Evolutionary conservation across 2,888 invertebrate genomes (phyloP), one percentile per base, ranked within the genome.

Genomic region (Eupithecia vulgata): DNA sequence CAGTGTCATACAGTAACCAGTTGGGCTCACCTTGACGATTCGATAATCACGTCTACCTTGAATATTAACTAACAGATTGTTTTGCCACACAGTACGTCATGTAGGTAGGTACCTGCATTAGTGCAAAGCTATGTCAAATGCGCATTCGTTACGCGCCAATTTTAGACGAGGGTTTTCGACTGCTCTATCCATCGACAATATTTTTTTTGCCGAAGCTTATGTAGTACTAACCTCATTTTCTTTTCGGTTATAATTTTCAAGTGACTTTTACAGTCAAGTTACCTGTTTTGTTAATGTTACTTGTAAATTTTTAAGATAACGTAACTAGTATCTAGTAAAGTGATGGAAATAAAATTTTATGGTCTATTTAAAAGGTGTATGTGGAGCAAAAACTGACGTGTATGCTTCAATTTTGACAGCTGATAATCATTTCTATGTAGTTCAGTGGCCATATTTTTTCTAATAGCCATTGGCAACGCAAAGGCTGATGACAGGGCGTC

Each of bases 41-140:
- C 84, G 91, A 93, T 93, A 93, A 93, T 91, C 92, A 91, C 78
- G 90, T 86, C 88, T 86, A 89, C 94, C 94, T 94, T 94, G 94
- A 94, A 92, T 93, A 91, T 87, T 91, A 91, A 93, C 90, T 90
- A 91, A 89, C 90, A 81, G 87, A 90, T 88, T 90, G 91, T 90
- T 91, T 88, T 88, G 88, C 84, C 78, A 81, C 77, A 78, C 78
- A 40, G 80, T 78, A 82, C 80, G 80, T 75, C 73, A 76, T 75
- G 78, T 78, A 78, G 74, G 25, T 57, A 73, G 7, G 72, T 74
- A 73, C 70, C 48, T 68, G 72, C 74, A 76, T 77, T 76, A 76
- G 78, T 76, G 68, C 74, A 74, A 68, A 67, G 59, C 59, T 69
- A 67, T 78, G 76, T 70, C 76, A 62, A 78, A 70, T 73, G 73